Percentiles rank a stretch among this genome's conserved stretches.
Evolutionary conservation across 2,888 invertebrate genomes (phyloP).

Genomic region (Anorthoa munda): DNA sequence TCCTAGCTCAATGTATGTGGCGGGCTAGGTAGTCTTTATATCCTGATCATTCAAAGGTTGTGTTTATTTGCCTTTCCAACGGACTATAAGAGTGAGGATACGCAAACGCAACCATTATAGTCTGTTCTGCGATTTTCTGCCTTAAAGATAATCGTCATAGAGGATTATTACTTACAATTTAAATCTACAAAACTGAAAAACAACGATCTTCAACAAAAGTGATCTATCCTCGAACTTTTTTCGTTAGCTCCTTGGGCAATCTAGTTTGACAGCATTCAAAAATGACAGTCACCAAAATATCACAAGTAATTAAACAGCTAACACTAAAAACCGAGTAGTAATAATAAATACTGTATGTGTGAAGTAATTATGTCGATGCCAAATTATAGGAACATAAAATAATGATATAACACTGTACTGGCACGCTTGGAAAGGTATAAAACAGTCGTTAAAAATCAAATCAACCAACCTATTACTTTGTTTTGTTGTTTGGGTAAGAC

Average conservation of each 20-base stretch:
- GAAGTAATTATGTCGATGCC: neutral
- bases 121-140: no score
- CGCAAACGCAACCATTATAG: no score
- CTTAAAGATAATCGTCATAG: no score
- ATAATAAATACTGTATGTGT: conserved; percentile 6
- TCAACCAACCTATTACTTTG: neutral
- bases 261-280: conserved; percentile 3
- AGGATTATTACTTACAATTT: no score
- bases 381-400: conserved; percentile 8
- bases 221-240: conserved; percentile 3
- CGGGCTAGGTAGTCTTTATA: neutral
- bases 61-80: no score
- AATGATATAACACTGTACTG: neutral
- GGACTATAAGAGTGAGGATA: no score
- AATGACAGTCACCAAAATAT: conserved; percentile 17
- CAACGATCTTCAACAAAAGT: neutral
- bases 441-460: conserved; percentile 30
- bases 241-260: neutral
- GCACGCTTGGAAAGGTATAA: conserved; percentile 16
- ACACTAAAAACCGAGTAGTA: conserved; percentile 3
- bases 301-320: neutral
- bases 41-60: no score
- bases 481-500: neutral
- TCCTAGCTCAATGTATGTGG: no score
- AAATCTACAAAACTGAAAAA: no score